A percentile compares a stretch with the other conserved stretches of the same genome.
These are phyloP conservation scores for Dolichopus griseipennis DNA, from an alignment of 2,888 invertebrate genomes.

Conservation along the genomic window DNA sequence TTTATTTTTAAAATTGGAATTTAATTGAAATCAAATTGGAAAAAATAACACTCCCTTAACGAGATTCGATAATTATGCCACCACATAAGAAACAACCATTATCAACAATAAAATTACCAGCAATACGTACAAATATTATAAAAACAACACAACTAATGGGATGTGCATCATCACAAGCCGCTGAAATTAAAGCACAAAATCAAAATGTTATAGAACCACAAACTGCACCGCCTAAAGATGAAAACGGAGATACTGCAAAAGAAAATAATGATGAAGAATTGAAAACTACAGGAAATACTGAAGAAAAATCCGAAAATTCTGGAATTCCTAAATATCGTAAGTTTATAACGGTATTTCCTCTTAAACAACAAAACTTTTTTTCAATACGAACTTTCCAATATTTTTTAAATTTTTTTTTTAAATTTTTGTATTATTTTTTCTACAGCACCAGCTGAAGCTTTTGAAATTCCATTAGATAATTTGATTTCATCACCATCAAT, in stretches of 20 bases:
- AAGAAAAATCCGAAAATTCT: background rate
- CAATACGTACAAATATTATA: background rate
- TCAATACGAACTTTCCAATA: too few relatives aligned
- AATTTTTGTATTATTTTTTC: slow-evolving; percentile 3
- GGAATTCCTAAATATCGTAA: slow-evolving; percentile 25
- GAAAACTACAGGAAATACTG: background rate
- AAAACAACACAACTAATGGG: slow-evolving; percentile 24
- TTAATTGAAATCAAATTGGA: too few relatives aligned
- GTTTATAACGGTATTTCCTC: slow-evolving; percentile 15
- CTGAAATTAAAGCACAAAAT: slow-evolving; percentile 7
- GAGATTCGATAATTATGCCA: too few relatives aligned
- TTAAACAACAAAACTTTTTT: too few relatives aligned
- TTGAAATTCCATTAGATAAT: slow-evolving; percentile 51
- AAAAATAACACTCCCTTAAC: too few relatives aligned
- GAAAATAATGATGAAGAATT: background rate
- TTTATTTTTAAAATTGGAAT: too few relatives aligned
- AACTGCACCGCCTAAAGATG: background rate
- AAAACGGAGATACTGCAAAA: background rate
- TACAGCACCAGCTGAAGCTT: slow-evolving; percentile 48
- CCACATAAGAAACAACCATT: background rate
- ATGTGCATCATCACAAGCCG: slow-evolving; percentile 26
- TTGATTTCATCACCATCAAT: slow-evolving; percentile 28
- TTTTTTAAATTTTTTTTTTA: background rate
- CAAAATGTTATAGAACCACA: background rate
- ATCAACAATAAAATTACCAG: background rate